Conservation (phyloP, 2,888 invertebrate genomes). For the Sesia apiformis region DNA sequence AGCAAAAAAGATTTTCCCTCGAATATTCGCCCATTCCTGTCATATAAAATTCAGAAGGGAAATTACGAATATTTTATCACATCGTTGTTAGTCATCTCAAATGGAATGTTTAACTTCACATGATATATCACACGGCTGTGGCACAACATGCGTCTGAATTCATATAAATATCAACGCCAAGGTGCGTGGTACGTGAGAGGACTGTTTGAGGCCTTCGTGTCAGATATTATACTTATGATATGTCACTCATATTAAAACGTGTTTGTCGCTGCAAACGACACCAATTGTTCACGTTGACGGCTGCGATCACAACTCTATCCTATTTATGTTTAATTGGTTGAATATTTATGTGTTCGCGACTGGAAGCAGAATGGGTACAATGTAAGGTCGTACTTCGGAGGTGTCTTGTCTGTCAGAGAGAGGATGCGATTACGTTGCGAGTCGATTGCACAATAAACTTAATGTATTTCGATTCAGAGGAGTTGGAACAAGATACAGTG, state of each 20-base stretch:
- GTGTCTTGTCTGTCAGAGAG: no score
- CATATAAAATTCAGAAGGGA: no score
- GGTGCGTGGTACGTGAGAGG: constrained; percentile 20
- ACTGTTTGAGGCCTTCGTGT: constrained; percentile 4
- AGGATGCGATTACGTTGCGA: no score
- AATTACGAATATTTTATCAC: not conserved
- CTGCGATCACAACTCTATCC: constrained; percentile 23
- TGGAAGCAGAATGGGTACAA: not conserved
- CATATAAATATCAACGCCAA: not conserved
- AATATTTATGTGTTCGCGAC: not conserved
- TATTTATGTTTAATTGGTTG: constrained; percentile 9
- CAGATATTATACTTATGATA: constrained; percentile 1
- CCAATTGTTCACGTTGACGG: constrained; percentile 14
- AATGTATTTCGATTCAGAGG: no score
- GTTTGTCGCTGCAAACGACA: not conserved
- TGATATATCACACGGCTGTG: not conserved
- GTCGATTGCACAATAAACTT: no score
- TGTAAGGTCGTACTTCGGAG: no score
- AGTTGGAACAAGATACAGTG: no score
- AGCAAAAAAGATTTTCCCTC: no score
- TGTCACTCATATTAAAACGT: not conserved
- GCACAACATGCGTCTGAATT: not conserved
- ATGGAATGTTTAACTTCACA: not conserved
- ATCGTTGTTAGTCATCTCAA: not conserved
- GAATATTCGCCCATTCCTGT: no score